phyloP scores from a whole-genome alignment of 2,797 vertebrate species.

The Oceanodroma leucorhoa region DNA sequence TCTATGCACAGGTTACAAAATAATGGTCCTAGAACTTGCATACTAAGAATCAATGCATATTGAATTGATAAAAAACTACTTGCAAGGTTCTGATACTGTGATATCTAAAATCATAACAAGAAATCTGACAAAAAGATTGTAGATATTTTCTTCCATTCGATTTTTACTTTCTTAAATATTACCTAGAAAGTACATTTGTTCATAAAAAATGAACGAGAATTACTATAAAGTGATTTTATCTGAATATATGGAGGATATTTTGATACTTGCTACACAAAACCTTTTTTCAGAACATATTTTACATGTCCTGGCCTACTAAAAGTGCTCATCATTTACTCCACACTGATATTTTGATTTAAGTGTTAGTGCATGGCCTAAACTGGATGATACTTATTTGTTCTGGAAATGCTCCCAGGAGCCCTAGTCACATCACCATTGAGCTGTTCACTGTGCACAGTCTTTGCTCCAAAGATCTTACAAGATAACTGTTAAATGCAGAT shows the following conservation, averaged over 20 bases:
- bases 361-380: not conserved
- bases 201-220: not conserved
- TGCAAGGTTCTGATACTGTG: not conserved
- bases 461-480: not conserved
- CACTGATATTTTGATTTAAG: not conserved
- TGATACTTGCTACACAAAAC: not conserved
- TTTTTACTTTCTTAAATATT: not conserved
- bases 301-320: not conserved
- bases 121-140: constrained; percentile 2
- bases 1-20: constrained; percentile 47
- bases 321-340: not conserved
- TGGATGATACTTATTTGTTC: not conserved
- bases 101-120: constrained; percentile 28
- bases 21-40: constrained; percentile 38
- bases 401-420: not conserved
- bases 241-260: not conserved
- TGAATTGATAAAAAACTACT: constrained; percentile 20
- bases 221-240: not conserved
- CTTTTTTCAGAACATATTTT: not conserved
- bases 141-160: not conserved
- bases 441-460: not conserved
- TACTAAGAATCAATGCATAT: constrained; percentile 44
- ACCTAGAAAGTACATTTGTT: not conserved
- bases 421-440: not conserved
- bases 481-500: not conserved